Percentiles rank a stretch among this genome's conserved stretches.
Evolutionary conservation across 2,888 invertebrate species (phyloP).

Genomic region (Listrodromus nycthemerus): DNA sequence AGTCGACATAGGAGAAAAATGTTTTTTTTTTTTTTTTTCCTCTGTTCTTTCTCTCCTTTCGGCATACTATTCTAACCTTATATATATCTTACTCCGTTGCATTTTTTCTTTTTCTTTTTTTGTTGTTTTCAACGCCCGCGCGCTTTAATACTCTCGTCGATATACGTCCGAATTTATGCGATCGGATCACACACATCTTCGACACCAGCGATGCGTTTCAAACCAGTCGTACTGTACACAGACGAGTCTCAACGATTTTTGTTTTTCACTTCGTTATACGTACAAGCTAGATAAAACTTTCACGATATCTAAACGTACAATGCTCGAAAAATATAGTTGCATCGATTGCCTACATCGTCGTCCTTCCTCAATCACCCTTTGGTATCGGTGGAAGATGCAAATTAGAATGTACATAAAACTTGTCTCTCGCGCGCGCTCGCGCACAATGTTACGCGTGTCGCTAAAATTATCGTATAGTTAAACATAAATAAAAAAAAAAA

Average conservation of each 20-base stretch:
- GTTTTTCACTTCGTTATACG: neutral
- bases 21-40: conserved; percentile 8
- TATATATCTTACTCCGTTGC: conserved; percentile 35
- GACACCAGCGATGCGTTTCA: neutral
- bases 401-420: conserved; percentile 40
- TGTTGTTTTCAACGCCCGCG: conserved; percentile 22
- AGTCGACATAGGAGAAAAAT: conserved; percentile 10
- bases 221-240: conserved; percentile 33
- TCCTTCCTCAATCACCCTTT: conserved; percentile 53
- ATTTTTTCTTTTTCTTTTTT: conserved; percentile 22
- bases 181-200: neutral
- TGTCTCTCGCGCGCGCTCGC: neutral
- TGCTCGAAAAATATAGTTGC: conserved; percentile 56
- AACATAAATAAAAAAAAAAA: conserved; percentile 15
- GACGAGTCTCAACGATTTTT: neutral
- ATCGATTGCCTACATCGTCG: conserved; percentile 42
- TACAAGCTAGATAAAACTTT: conserved; percentile 51
- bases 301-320: conserved; percentile 49
- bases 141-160: conserved; percentile 35
- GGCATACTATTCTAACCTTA: conserved; percentile 2
- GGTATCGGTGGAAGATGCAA: conserved; percentile 66
- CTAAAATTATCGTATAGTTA: conserved; percentile 2
- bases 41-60: neutral
- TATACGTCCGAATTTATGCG: neutral
- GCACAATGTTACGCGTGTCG: neutral